phyloP scores from a whole-genome alignment of 2,113 vertebrate genomes.

The Nanger granti region DNA sequence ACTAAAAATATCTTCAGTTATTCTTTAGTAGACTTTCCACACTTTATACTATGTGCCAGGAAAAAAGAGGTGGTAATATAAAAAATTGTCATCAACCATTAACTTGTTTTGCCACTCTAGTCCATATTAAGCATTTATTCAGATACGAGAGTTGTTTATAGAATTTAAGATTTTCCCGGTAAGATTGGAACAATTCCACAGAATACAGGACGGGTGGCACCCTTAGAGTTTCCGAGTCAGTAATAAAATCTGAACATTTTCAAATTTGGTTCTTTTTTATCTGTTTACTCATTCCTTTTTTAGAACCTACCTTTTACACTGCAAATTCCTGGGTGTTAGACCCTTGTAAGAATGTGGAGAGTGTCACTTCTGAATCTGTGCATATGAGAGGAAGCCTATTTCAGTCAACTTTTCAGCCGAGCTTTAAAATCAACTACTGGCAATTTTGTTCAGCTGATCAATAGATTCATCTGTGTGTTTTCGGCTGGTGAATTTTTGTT shows the following conservation, averaged over 20 bases:
- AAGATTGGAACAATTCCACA: slow-evolving; percentile 28
- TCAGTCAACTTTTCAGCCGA: background rate
- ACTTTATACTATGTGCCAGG: background rate
- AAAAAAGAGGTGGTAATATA: background rate
- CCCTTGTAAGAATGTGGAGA: background rate
- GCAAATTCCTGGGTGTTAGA: background rate
- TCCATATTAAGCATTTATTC: slow-evolving; percentile 27
- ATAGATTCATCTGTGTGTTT: background rate
- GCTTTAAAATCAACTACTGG: background rate
- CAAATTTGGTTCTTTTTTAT: background rate
- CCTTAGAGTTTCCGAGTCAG: slow-evolving; percentile 38
- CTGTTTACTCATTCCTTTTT: background rate
- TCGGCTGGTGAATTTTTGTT: background rate
- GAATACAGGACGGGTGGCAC: slow-evolving; percentile 42
- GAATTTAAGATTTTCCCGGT: slow-evolving; percentile 46
- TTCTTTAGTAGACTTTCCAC: background rate
- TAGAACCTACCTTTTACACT: background rate
- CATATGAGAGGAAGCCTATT: background rate
- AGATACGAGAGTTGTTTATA: slow-evolving; percentile 16
- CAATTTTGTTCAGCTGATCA: background rate
- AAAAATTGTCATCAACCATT: background rate
- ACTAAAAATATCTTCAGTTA: background rate
- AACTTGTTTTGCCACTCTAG: background rate
- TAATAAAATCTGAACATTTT: slow-evolving; percentile 27
- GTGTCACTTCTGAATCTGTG: background rate